These are phyloP conservation scores for Cirrhinus mrigala DNA, from an alignment of 2,797 vertebrate species.

Conservation along the genomic window DNA sequence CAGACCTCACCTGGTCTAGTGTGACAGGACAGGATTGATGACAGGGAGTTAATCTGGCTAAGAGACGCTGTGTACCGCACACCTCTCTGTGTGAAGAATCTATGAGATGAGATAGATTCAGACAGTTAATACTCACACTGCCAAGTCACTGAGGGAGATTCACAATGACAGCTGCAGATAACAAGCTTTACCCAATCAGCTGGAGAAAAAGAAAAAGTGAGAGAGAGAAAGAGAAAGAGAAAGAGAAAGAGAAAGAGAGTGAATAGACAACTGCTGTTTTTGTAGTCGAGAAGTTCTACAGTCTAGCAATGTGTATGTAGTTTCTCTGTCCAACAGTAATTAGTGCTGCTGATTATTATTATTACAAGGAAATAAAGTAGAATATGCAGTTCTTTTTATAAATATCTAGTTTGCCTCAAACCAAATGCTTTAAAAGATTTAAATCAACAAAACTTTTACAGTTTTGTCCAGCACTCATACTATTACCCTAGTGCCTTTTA, in stretches of 20 bases:
- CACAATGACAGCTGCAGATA: constrained; percentile 75
- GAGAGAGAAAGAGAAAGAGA: constrained; percentile 8
- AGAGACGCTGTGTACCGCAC: constrained; percentile 65
- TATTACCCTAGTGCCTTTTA: background rate
- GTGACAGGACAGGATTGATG: constrained; percentile 63
- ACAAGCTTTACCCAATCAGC: constrained; percentile 79
- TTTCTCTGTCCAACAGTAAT: constrained; percentile 5
- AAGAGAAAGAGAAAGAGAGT: constrained; percentile 4
- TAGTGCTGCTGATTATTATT: background rate
- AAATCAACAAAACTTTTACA: background rate
- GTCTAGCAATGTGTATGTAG: background rate
- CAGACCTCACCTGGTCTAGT: constrained; percentile 52
- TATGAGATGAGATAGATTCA: constrained; percentile 75
- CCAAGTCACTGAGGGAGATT: constrained; percentile 75
- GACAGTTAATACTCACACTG: constrained; percentile 73
- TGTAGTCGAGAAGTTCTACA: background rate
- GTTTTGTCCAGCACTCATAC: background rate
- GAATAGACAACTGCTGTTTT: background rate
- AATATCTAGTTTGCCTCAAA: background rate
- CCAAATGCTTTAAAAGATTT: background rate
- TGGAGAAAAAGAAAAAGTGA: constrained; percentile 46
- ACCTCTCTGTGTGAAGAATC: constrained; percentile 72
- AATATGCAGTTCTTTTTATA: background rate
- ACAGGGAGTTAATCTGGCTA: constrained; percentile 73
- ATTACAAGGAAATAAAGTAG: background rate